These are phyloP conservation scores for Telmatherina bonti DNA, from an alignment of 2,797 vertebrate species.

Conservation along the genomic window DNA sequence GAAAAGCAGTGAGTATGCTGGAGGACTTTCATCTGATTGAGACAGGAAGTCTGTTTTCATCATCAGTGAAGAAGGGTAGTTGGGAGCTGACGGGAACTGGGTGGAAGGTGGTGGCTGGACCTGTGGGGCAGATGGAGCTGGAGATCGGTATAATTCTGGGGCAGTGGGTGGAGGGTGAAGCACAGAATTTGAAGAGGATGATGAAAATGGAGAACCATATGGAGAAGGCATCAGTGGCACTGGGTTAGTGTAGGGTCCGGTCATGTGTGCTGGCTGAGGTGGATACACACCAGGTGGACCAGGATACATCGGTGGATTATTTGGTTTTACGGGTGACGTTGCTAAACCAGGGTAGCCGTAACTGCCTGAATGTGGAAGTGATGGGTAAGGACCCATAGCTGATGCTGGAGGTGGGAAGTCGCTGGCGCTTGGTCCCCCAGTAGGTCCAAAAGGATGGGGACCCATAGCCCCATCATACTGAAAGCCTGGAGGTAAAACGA, in stretches of 20 bases:
- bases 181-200: conserved; percentile 37
- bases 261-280: conserved; percentile 12
- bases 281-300: conserved; percentile 16
- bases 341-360: conserved; percentile 42
- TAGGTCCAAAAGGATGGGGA: conserved; percentile 17
- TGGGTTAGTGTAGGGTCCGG: conserved; percentile 41
- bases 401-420: conserved; percentile 42
- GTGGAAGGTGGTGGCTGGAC: conserved; percentile 12
- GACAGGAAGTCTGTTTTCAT: conserved; percentile 65
- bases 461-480: conserved; percentile 1
- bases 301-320: conserved; percentile 12
- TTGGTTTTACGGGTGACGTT: conserved; percentile 34
- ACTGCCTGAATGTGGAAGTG: conserved; percentile 27
- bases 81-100: conserved; percentile 19
- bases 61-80: conserved; percentile 48
- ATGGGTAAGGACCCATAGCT: conserved; percentile 27
- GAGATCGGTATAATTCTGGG: background rate
- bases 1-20: conserved; percentile 68
- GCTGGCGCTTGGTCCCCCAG: conserved; percentile 41
- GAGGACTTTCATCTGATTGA: conserved; percentile 65
- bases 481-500: conserved; percentile 43
- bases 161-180: conserved; percentile 58
- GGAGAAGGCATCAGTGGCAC: conserved; percentile 29
- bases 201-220: conserved; percentile 51
- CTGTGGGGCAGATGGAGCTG: conserved; percentile 35